Conservation (phyloP, 2,888 invertebrate species). For the Erannis defoliaria region DNA sequence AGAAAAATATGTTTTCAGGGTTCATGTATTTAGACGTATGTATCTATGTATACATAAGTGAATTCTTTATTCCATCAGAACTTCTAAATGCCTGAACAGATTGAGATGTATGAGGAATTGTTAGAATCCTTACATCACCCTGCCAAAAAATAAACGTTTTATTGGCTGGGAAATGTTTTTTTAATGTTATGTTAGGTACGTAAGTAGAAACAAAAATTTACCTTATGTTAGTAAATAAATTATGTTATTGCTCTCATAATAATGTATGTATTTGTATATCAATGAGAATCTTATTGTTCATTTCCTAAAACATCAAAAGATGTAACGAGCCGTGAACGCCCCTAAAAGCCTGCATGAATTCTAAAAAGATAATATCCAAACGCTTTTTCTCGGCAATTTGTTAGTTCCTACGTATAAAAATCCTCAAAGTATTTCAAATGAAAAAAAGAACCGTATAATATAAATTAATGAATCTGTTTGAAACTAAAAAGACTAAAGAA, state of each 20-base stretch:
- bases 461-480: slow-evolving; percentile 14
- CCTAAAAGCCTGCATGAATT: slow-evolving; percentile 17
- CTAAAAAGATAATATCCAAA: slow-evolving; percentile 6
- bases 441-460: slow-evolving; percentile 6
- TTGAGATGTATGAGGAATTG: too few relatives aligned
- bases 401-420: slow-evolving; percentile 5
- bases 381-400: slow-evolving; percentile 9
- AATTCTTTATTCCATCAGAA: too few relatives aligned
- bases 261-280: not conserved
- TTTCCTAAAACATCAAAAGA: slow-evolving; percentile 20
- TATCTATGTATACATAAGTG: too few relatives aligned
- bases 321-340: slow-evolving; percentile 9
- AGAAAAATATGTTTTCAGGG: too few relatives aligned
- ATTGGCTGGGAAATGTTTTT: too few relatives aligned
- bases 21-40: too few relatives aligned
- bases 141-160: too few relatives aligned
- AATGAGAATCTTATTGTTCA: slow-evolving; percentile 7
- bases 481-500: slow-evolving; percentile 3
- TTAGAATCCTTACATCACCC: too few relatives aligned
- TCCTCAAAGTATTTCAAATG: not conserved
- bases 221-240: too few relatives aligned
- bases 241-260: not conserved
- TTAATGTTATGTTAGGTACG: too few relatives aligned
- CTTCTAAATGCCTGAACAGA: too few relatives aligned
- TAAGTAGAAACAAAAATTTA: too few relatives aligned